These are phyloP conservation scores for Petaurus breviceps DNA, from an alignment of 2,113 vertebrate species.

Conservation along the genomic window DNA sequence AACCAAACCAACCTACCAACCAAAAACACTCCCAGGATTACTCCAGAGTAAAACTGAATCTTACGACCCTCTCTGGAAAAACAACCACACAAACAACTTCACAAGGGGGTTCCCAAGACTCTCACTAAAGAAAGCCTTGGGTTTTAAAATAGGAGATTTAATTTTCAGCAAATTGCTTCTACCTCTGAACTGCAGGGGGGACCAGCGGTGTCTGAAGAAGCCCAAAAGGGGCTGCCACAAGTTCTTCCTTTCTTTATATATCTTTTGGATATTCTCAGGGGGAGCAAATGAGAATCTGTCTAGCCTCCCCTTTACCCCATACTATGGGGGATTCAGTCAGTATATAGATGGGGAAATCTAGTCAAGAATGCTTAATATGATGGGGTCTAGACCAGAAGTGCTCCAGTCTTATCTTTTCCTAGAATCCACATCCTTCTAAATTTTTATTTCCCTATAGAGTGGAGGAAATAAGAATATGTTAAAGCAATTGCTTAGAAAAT, in stretches of 20 bases:
- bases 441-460: conserved; percentile 52
- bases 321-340: background rate
- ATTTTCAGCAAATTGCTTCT: background rate
- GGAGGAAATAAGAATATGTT: conserved; percentile 42
- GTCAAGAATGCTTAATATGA: background rate
- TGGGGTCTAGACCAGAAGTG: conserved; percentile 1
- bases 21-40: background rate
- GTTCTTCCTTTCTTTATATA: background rate
- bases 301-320: too few species aligned
- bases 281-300: background rate
- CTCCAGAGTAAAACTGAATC: background rate
- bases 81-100: background rate
- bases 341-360: background rate
- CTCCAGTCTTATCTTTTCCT: background rate
- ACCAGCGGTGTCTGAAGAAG: background rate
- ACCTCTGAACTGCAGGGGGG: background rate
- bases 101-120: background rate
- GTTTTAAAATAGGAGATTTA: background rate
- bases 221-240: background rate
- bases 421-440: conserved; percentile 44
- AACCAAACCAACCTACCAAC: background rate
- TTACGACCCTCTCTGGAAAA: background rate
- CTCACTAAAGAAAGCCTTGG: background rate
- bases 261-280: background rate
- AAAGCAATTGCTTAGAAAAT: conserved; percentile 73